Evolutionary conservation across 2,113 vertebrate species (phyloP).

Genomic region (Gasterosteus aculeatus): DNA sequence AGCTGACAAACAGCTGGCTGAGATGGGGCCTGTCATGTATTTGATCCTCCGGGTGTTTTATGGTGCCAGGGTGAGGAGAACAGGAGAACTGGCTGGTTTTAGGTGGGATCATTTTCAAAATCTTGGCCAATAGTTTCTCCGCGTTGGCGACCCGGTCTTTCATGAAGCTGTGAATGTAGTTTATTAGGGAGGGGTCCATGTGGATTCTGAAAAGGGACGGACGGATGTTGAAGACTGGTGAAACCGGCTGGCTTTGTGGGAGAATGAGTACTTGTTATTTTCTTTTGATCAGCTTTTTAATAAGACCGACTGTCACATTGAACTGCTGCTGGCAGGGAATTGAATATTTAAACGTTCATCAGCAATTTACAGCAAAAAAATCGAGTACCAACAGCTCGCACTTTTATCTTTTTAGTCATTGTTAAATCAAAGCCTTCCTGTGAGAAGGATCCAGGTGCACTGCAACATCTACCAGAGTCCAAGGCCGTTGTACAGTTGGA

Average conservation of each 20-base stretch:
- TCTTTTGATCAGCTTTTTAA: too few relatives aligned
- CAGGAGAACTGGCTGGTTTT: too few relatives aligned
- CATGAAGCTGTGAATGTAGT: too few relatives aligned
- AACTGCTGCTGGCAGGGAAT: background rate
- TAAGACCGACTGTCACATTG: too few relatives aligned
- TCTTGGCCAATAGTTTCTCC: too few relatives aligned
- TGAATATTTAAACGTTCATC: background rate
- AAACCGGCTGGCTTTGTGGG: background rate
- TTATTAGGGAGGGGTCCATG: too few relatives aligned
- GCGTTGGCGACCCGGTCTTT: too few relatives aligned
- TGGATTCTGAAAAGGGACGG: background rate
- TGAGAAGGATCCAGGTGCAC: too few relatives aligned
- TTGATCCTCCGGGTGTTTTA: constrained; percentile 43
- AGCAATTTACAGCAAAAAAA: background rate
- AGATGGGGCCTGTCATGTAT: constrained; percentile 29
- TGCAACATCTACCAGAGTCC: too few relatives aligned
- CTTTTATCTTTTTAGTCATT: background rate
- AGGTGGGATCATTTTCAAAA: too few relatives aligned
- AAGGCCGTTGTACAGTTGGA: background rate
- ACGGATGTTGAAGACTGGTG: background rate
- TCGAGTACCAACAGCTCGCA: background rate
- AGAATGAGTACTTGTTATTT: background rate
- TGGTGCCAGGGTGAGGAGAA: background rate
- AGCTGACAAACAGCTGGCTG: constrained; percentile 72
- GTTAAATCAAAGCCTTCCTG: background rate